Evolutionary conservation across 2,888 invertebrate species (phyloP), one percentile per base, ranked within the genome.

Genomic region (Heliconius cydno): DNA sequence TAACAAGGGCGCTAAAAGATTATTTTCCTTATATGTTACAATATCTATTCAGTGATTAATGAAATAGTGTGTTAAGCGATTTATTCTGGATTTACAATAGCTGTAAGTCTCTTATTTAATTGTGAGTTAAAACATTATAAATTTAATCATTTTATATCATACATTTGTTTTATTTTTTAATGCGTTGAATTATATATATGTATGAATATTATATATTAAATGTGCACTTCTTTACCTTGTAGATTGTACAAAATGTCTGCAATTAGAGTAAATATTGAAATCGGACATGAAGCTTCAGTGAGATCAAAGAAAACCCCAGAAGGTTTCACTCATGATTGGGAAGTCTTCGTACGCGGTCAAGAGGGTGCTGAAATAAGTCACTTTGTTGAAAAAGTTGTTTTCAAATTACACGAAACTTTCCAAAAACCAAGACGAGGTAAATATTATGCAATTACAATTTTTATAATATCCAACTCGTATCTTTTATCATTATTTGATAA

Each of bases 311-410:
- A 96, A 86, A 98, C 98, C 22, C 96, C 97, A 34, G 98, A 98
- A 90, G 99, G 98, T 72, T 99, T 98, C 90, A 99, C 99, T 85
- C 99, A 99, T 94, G 99, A 99, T 91, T 99, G 99, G 99, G 98
- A 98, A 92, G 97, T 99, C 77, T 99, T 97, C 94, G 98, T 99
- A 34, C 96, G 98, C 88, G 99, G 99, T 78, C 96, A 97, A 84
- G 98, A 98, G 88, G 97, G 97, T 85, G 97, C 97, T 84, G 97
- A 98, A 88, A 98, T 99, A 86, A 97, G 98, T 87, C 96, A 97
- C 90, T 99, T 98, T 95, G 97, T 99, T 79, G 99, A 99, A 82
- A 98, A 98, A 96, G 97, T 98, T 83, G 97, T 99, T 41, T 99
- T 99, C 90, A 95, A 97, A 88, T 96, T 99, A 77, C 99, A 99